Evolutionary conservation across 2,888 invertebrate species (phyloP).

Genomic region (Tolmerus cingulatus): DNA sequence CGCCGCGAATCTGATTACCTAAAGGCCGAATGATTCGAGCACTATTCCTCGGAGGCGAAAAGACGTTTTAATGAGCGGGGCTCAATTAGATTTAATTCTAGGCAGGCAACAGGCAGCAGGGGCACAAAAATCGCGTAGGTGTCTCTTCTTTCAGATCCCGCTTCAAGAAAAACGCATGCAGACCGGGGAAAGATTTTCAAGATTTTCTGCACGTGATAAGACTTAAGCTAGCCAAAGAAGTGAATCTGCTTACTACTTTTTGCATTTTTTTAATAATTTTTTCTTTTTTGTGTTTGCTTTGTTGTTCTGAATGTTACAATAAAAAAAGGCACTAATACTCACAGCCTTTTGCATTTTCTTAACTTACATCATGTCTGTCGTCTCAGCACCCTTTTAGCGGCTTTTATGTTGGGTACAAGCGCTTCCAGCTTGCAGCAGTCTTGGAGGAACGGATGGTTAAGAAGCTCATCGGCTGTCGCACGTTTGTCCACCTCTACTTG

Average conservation of each 20-base stretch:
- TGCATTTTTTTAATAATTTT: too few relatives aligned
- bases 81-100: conserved; percentile 10
- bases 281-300: neutral
- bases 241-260: neutral
- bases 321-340: conserved; percentile 42
- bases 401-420: conserved; percentile 87
- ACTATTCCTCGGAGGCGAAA: neutral
- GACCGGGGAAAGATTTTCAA: neutral
- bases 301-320: neutral
- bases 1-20: neutral
- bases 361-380: conserved; percentile 59
- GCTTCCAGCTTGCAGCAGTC: conserved; percentile 83
- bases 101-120: neutral
- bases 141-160: neutral
- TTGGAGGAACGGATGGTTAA: conserved; percentile 90
- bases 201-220: conserved; percentile 14
- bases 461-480: conserved; percentile 84
- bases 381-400: conserved; percentile 82
- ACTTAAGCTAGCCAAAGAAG: neutral
- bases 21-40: neutral
- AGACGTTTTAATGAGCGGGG: neutral
- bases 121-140: neutral
- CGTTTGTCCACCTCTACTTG: conserved; percentile 90
- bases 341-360: conserved; percentile 28
- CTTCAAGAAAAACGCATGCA: neutral